Percentiles rank a stretch among this genome's conserved stretches.
Evolutionary conservation across 2,113 vertebrate species (phyloP).

Genomic region (Malurus melanocephalus): DNA sequence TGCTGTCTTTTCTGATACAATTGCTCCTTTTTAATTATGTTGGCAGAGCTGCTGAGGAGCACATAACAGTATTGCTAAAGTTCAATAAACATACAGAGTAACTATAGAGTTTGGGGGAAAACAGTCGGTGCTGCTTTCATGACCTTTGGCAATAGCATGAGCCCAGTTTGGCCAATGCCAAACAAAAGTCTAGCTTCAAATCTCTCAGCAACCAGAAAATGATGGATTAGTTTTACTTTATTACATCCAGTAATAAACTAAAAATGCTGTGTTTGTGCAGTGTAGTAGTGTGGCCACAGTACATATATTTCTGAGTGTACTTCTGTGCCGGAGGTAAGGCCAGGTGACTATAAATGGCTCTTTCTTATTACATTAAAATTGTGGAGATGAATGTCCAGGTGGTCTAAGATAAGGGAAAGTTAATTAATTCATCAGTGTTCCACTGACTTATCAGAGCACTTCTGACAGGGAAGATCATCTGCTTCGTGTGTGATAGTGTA

Average conservation of each 20-base stretch:
- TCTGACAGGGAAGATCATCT: neutral
- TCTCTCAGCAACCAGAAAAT: slow-evolving; percentile 7
- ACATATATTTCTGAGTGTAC: neutral
- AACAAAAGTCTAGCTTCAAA: slow-evolving; percentile 33
- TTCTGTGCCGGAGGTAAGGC: neutral
- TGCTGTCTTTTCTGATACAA: slow-evolving; percentile 30
- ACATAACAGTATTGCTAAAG: slow-evolving; percentile 1
- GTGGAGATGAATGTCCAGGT: neutral
- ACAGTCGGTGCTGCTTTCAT: neutral
- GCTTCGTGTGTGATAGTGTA: neutral
- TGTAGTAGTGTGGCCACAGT: neutral
- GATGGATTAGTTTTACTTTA: slow-evolving; percentile 31
- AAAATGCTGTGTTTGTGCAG: neutral
- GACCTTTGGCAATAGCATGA: slow-evolving; percentile 15
- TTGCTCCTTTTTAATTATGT: slow-evolving; percentile 14
- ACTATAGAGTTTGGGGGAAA: slow-evolving; percentile 41
- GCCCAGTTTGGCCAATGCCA: neutral
- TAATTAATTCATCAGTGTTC: neutral
- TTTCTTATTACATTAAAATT: neutral
- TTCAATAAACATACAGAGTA: slow-evolving; percentile 48
- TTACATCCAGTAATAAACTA: slow-evolving; percentile 40
- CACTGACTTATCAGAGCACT: neutral
- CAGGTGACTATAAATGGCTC: neutral
- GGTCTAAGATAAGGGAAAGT: neutral
- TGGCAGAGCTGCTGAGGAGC: slow-evolving; percentile 42